Conservation (phyloP, 1,140 invertebrate species). For the Triops cancriformis region DNA sequence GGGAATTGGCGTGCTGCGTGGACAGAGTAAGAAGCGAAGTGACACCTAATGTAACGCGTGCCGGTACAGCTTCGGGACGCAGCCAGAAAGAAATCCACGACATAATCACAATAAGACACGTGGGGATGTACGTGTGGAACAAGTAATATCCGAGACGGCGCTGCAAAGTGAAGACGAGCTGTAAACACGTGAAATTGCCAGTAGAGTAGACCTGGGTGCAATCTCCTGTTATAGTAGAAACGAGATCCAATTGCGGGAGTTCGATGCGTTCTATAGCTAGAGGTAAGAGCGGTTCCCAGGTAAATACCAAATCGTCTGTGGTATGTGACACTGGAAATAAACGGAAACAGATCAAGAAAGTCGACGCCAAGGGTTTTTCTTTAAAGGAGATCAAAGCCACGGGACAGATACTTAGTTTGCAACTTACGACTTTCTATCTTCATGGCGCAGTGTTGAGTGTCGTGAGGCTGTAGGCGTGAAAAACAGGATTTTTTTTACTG, state of each 20-base stretch:
- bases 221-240: conserved; percentile 32
- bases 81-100: conserved; percentile 41
- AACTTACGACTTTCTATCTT: conserved; percentile 39
- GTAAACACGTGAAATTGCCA: conserved; percentile 39
- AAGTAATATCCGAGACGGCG: conserved; percentile 37
- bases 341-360: neutral
- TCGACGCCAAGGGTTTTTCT: neutral
- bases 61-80: conserved; percentile 38
- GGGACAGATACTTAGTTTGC: neutral
- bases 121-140: conserved; percentile 39
- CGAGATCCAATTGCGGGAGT: conserved; percentile 34
- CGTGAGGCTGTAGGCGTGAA: conserved; percentile 31
- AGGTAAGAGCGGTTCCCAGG: conserved; percentile 33
- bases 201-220: conserved; percentile 36
- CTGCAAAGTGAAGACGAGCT: conserved; percentile 38
- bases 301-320: conserved; percentile 36
- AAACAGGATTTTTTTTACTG: neutral
- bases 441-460: conserved; percentile 38
- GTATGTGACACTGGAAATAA: conserved; percentile 35
- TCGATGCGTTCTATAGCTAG: conserved; percentile 34
- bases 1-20: conserved; percentile 40
- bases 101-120: conserved; percentile 40
- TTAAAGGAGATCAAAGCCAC: conserved; percentile 10
- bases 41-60: conserved; percentile 38
- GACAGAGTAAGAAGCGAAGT: conserved; percentile 38